phyloP scores from a whole-genome alignment of 2,888 invertebrate genomes.

The Gerris lacustris region DNA sequence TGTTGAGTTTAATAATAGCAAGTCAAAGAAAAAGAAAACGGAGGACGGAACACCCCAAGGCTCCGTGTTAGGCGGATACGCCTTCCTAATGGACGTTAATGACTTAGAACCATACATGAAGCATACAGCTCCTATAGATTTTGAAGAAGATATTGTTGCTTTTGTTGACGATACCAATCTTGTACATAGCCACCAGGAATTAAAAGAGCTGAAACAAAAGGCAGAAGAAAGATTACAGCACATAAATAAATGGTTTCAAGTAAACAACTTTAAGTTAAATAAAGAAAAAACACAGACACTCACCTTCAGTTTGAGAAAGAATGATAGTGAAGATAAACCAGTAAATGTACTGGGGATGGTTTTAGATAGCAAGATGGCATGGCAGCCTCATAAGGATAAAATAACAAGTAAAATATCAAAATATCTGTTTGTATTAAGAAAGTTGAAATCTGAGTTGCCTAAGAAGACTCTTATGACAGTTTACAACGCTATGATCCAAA shows the following conservation, averaged over 20 bases:
- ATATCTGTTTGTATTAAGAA: neutral
- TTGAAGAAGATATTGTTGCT: neutral
- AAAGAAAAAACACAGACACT: neutral
- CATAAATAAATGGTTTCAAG: neutral
- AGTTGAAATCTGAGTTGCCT: neutral
- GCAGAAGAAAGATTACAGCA: neutral
- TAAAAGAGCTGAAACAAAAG: neutral
- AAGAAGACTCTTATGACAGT: neutral
- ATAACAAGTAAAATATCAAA: neutral
- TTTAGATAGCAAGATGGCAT: neutral
- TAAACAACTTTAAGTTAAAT: constrained; percentile 1
- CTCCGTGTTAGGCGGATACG: neutral
- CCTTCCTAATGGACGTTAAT: neutral
- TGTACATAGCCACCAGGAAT: neutral
- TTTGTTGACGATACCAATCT: neutral
- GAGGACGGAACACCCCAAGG: neutral
- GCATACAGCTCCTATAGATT: neutral
- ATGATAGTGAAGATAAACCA: neutral
- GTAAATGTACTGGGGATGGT: neutral
- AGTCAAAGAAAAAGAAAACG: neutral
- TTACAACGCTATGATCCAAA: neutral
- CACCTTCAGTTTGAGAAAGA: neutral
- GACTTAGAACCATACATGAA: neutral
- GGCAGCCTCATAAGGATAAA: constrained; percentile 2
- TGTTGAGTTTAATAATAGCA: neutral